Base-by-base conservation (phyloP, 2,113 vertebrate species). In the Suncus etruscus region DNA sequence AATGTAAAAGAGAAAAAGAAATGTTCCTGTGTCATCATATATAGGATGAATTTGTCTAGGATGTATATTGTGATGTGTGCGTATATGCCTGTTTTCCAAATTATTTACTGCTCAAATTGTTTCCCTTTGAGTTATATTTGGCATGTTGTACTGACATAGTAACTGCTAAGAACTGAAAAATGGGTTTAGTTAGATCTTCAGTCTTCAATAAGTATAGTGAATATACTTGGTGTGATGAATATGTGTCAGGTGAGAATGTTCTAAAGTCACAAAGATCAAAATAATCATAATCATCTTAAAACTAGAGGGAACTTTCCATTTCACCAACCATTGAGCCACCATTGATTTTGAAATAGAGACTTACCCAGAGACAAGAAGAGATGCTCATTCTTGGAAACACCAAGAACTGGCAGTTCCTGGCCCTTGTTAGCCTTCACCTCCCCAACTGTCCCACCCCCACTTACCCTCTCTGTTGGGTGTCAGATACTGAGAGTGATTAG, bases 371-470 rank as follows among this genome's bases (percentile, higher is more conserved):
- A 73, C 54, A 31, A 27, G 32, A 22, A 20, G 15, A 50, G 15
- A 0, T n/a, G 2, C 0, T 8, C 10, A 45, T 45, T 50, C 0
- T 0, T 2, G 47, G 22, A 39, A 39, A 39, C 39, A 39, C 39
- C 39, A 39, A 39, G 39, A 39, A 5, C 3, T 2, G 31, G 6
- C 63, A 18, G 11, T 65, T 65, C 63, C 22, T 65, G 63, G 24
- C 8, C 15, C 27, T 15, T 15, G 20, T 1, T 0, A 6, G 45
- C 32, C 78, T 85, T 63, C 22, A 14, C 20, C n/a, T n/a, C n/a
- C n/a, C 6, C 22, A 1, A 27, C 73, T n/a, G n/a, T n/a, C n/a
- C n/a, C 27, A 11, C 22, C 2, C 39, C n/a, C 25, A n/a, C 65
- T 84, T 91, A 20, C 11, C 18, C 27, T 68, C 32, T 15, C 0